These are phyloP conservation scores for Sinohyriopsis cumingii DNA, from an alignment of 2,888 invertebrate genomes.

Conservation along the genomic window DNA sequence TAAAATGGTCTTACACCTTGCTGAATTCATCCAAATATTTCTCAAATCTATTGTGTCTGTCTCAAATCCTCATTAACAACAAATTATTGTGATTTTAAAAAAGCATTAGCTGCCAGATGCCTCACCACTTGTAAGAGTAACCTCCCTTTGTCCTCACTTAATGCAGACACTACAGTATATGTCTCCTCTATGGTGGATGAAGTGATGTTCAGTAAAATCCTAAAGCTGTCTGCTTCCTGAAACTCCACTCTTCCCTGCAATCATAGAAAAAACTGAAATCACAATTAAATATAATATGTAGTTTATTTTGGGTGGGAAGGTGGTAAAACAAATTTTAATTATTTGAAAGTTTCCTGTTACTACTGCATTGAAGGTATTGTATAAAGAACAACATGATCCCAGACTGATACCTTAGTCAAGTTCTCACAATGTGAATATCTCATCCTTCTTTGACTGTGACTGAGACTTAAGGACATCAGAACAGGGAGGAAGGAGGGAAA, in stretches of 20 bases:
- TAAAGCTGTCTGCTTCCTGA: conserved; percentile 61
- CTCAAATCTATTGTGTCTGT: neutral
- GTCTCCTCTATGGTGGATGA: conserved; percentile 59
- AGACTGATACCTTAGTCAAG: no score
- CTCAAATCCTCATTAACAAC: neutral
- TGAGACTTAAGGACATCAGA: no score
- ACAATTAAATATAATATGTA: no score
- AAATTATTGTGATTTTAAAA: neutral
- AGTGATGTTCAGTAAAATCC: conserved; percentile 64
- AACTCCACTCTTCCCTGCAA: conserved; percentile 66
- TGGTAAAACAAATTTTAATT: no score
- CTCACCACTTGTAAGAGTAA: conserved; percentile 67
- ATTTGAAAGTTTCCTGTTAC: no score
- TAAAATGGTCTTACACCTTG: no score
- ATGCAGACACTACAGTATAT: conserved; percentile 59
- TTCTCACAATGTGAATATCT: no score
- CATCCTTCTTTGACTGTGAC: no score
- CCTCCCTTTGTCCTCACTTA: conserved; percentile 50
- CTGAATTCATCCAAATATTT: neutral
- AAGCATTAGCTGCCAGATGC: neutral
- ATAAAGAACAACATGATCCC: no score
- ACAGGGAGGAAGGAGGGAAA: no score
- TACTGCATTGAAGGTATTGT: no score
- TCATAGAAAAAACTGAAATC: neutral
- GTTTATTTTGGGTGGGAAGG: no score